Evolutionary conservation across 2,113 vertebrate species (phyloP).

Genomic region (Electrona antarctica): DNA sequence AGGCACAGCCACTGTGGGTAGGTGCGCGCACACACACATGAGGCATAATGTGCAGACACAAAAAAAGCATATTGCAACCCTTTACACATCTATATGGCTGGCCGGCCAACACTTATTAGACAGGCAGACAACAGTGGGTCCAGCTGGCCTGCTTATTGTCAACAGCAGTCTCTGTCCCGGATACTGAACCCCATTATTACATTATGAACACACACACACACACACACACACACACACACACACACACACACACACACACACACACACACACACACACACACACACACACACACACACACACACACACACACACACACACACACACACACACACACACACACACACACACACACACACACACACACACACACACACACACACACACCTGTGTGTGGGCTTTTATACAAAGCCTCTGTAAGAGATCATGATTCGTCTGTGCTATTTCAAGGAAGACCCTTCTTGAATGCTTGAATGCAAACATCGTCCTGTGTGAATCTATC

Average conservation of each 20-base stretch:
- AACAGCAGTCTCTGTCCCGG: constrained; percentile 65
- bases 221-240: constrained; percentile 12
- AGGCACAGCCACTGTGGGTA: background rate
- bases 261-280: constrained; percentile 1
- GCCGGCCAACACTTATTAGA: constrained; percentile 8
- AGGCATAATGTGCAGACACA: background rate
- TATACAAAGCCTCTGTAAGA: constrained; percentile 26
- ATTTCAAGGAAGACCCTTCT: constrained; percentile 55
- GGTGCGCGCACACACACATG: background rate
- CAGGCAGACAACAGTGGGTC: constrained; percentile 51
- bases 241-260: constrained; percentile 30
- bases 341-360: no score
- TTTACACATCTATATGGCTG: constrained; percentile 11
- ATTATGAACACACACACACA: constrained; percentile 56
- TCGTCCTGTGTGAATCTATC: constrained; percentile 35
- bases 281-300: no score
- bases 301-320: no score
- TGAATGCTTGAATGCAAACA: constrained; percentile 28
- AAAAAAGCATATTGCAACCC: background rate
- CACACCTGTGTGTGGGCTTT: constrained; percentile 55
- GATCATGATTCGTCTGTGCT: constrained; percentile 52
- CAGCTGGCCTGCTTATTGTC: constrained; percentile 67
- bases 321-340: no score
- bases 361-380: no score
- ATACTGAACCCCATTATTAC: constrained; percentile 66